These are phyloP conservation scores for Harmothoe impar DNA, from an alignment of 2,888 invertebrate genomes.

Conservation along the genomic window DNA sequence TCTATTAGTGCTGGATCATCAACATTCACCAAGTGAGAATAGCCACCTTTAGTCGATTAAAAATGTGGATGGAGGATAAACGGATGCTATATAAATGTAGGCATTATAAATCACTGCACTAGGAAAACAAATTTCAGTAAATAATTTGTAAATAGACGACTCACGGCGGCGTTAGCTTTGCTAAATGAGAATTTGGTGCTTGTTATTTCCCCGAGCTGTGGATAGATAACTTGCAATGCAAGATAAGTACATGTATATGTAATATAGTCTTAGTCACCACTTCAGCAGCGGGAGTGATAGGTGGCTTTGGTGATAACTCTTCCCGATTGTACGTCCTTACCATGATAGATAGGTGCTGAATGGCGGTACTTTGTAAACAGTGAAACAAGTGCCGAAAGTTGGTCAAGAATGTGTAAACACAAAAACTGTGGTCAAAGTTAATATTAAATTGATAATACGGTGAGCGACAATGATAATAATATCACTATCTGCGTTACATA, in stretches of 20 bases:
- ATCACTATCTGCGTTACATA: neutral
- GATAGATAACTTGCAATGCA: slow-evolving; percentile 32
- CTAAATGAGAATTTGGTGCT: slow-evolving; percentile 54
- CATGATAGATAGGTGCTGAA: slow-evolving; percentile 46
- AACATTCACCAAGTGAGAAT: slow-evolving; percentile 8
- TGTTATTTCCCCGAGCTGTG: slow-evolving; percentile 28
- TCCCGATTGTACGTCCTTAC: neutral
- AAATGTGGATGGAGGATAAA: neutral
- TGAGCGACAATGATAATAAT: neutral
- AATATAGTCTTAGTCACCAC: slow-evolving; percentile 18
- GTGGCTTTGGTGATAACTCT: neutral
- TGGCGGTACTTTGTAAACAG: neutral
- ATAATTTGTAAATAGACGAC: slow-evolving; percentile 21
- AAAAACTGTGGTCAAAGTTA: neutral
- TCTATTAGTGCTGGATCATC: neutral
- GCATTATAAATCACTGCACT: slow-evolving; percentile 13
- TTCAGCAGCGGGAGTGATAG: neutral
- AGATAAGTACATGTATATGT: slow-evolving; percentile 27
- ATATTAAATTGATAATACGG: neutral
- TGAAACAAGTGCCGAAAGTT: neutral
- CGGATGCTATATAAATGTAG: slow-evolving; percentile 31
- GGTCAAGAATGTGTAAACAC: neutral
- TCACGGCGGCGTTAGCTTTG: slow-evolving; percentile 34
- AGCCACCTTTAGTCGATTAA: neutral
- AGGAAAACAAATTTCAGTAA: neutral